phyloP scores from a whole-genome alignment of 2,888 invertebrate genomes.

The Drosophila paramelanica region DNA sequence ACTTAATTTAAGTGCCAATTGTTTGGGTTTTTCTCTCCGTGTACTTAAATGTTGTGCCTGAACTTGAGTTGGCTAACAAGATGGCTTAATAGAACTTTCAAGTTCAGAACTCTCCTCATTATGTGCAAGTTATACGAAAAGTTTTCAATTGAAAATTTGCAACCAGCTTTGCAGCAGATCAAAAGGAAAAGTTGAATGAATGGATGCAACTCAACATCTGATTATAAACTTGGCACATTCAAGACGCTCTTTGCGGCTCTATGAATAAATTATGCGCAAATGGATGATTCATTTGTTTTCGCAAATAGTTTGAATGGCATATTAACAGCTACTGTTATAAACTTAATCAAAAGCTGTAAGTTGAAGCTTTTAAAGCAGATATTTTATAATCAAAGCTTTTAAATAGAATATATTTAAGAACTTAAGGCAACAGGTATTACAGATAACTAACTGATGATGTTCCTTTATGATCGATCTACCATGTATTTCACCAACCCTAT shows the following conservation, averaged over 20 bases:
- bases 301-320: too few relatives aligned
- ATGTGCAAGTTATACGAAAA: constrained; percentile 27
- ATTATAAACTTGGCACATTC: constrained; percentile 3
- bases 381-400: too few relatives aligned
- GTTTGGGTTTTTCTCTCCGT: not conserved
- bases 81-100: constrained; percentile 19
- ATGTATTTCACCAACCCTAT: too few relatives aligned
- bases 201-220: not conserved
- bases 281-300: not conserved
- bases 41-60: not conserved
- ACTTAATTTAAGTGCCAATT: too few relatives aligned
- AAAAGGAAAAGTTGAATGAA: not conserved
- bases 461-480: too few relatives aligned
- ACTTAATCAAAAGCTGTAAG: too few relatives aligned
- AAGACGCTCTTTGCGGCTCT: not conserved
- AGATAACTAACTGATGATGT: too few relatives aligned
- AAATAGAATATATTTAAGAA: too few relatives aligned
- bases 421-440: too few relatives aligned
- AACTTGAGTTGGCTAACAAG: constrained; percentile 23
- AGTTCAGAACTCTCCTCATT: constrained; percentile 20
- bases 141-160: constrained; percentile 23
- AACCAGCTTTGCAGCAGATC: constrained; percentile 6
- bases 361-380: too few relatives aligned
- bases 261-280: not conserved
- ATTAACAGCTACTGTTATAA: too few relatives aligned